These are phyloP conservation scores for Schrankia costaestrigalis DNA, from an alignment of 2,888 invertebrate species.

Conservation along the genomic window DNA sequence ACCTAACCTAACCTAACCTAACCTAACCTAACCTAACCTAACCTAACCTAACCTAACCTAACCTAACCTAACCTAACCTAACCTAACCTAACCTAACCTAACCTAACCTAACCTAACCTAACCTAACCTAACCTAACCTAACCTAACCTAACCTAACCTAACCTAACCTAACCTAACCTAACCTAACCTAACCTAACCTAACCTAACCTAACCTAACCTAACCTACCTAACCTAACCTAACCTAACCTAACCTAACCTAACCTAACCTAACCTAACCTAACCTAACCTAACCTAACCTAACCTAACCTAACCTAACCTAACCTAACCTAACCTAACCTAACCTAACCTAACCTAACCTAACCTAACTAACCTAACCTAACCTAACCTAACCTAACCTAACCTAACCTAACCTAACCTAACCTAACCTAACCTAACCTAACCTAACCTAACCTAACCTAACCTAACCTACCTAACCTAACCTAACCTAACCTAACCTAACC, in stretches of 20 bases:
- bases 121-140: conserved; percentile 4
- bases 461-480: too few species aligned
- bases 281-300: conserved; percentile 13
- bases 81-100: conserved; percentile 19
- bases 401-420: conserved; percentile 21
- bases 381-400: conserved; percentile 21
- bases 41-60: conserved; percentile 35
- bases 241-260: conserved; percentile 26
- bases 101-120: conserved; percentile 4
- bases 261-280: conserved; percentile 15
- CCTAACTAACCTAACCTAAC: conserved; percentile 18
- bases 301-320: conserved; percentile 14
- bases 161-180: conserved; percentile 31
- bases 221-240: too few species aligned
- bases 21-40: conserved; percentile 34
- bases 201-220: conserved; percentile 15
- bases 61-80: conserved; percentile 30
- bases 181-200: conserved; percentile 16
- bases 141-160: conserved; percentile 31
- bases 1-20: conserved; percentile 1
- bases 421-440: conserved; percentile 5
- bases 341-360: conserved; percentile 24
- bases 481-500: conserved; percentile 18
- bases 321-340: conserved; percentile 12
- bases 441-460: too few species aligned